Evolutionary conservation across 2,113 vertebrate species (phyloP).

Genomic region (Oenanthe oenanthe): DNA sequence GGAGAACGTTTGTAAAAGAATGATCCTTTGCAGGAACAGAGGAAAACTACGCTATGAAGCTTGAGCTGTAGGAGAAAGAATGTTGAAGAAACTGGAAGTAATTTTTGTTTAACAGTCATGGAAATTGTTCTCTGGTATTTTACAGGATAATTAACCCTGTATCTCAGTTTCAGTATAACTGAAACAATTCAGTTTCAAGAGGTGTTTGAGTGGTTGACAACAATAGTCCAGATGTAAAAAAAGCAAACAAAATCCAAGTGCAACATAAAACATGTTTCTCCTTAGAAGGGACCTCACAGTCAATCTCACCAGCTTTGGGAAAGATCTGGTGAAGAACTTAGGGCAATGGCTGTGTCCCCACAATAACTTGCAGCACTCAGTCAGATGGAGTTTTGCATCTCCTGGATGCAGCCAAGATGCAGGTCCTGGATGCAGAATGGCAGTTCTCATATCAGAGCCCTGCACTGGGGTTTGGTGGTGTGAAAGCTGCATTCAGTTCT

Average conservation of each 20-base stretch:
- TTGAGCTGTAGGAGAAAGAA: not conserved
- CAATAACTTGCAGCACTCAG: not conserved
- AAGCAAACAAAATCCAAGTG: not conserved
- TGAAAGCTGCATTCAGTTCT: not conserved
- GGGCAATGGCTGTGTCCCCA: not conserved
- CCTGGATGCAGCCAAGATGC: not conserved
- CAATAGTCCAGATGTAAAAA: not conserved
- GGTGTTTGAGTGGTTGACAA: not conserved
- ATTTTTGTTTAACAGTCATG: not conserved
- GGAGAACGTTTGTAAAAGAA: not conserved
- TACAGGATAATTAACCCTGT: not conserved
- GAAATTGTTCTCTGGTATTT: not conserved
- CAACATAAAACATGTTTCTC: not conserved
- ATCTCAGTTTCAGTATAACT: not conserved
- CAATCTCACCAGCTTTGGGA: not conserved
- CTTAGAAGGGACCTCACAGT: not conserved
- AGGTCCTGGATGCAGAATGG: not conserved
- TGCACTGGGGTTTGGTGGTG: not conserved
- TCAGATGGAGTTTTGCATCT: not conserved
- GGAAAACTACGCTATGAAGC: not conserved
- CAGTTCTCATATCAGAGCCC: not conserved
- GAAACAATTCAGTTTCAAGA: not conserved
- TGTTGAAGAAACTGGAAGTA: not conserved
- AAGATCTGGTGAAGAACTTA: not conserved
- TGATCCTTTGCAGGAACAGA: not conserved